Conservation (phyloP, 2,797 vertebrate species). For the Pantherophis alleghaniensis region DNA sequence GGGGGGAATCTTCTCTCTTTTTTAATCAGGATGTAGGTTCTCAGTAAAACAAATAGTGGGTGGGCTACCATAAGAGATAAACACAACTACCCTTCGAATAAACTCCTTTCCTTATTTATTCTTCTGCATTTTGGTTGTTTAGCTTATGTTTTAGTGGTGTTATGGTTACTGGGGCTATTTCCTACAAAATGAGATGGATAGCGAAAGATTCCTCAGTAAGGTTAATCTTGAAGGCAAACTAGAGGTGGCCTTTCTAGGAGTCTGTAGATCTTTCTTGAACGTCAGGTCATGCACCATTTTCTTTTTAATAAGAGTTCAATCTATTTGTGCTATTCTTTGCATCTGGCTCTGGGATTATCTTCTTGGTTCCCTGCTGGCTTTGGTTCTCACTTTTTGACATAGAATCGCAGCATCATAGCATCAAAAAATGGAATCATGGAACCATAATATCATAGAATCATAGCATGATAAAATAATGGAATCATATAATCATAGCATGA, state of each 20-base stretch:
- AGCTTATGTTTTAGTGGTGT: slow-evolving; percentile 14
- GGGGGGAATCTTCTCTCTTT: not conserved
- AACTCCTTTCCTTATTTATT: slow-evolving; percentile 14
- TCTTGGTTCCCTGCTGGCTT: not conserved
- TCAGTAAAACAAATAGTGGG: slow-evolving; percentile 2
- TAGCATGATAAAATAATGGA: no score
- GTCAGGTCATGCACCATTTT: not conserved
- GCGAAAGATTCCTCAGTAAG: not conserved
- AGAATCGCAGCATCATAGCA: not conserved
- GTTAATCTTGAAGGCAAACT: not conserved
- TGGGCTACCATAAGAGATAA: not conserved
- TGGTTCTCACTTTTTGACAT: not conserved
- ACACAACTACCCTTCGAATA: not conserved
- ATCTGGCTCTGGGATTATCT: not conserved
- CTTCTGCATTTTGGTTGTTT: not conserved
- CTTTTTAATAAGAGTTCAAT: not conserved
- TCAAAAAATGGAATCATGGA: no score
- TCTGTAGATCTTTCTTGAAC: not conserved
- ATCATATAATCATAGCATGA: no score
- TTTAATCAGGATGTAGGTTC: not conserved
- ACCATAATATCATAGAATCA: no score
- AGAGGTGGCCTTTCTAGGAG: not conserved
- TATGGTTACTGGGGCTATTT: not conserved
- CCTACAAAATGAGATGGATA: not conserved
- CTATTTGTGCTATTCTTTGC: not conserved